Evolutionary conservation across 2,797 vertebrate genomes (phyloP).

Genomic region (Threskiornis aethiopicus): DNA sequence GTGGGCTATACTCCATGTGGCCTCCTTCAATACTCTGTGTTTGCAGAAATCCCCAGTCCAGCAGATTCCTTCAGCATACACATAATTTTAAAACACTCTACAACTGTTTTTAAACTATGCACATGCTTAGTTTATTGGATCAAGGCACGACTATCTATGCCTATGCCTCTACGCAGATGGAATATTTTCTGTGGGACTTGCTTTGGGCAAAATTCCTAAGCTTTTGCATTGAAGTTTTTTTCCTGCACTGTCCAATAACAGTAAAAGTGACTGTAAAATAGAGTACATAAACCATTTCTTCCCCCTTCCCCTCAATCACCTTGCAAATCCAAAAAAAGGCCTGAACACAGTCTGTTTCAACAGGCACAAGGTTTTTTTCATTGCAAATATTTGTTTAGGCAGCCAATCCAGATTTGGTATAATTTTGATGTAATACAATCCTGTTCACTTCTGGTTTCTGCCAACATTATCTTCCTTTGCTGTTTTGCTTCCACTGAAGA

Average conservation of each 20-base stretch:
- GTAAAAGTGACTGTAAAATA: neutral
- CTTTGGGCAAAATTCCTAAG: neutral
- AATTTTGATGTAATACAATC: neutral
- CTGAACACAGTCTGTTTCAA: neutral
- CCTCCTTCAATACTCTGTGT: neutral
- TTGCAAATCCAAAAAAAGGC: neutral
- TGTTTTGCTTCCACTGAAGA: neutral
- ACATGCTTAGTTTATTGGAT: neutral
- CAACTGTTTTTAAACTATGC: neutral
- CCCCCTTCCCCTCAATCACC: neutral
- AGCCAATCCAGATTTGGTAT: neutral
- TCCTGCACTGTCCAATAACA: neutral
- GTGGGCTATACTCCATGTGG: neutral
- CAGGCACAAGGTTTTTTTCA: neutral
- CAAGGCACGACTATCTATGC: neutral
- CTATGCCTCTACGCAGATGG: neutral
- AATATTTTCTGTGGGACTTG: neutral
- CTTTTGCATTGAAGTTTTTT: neutral
- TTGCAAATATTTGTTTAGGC: constrained; percentile 1
- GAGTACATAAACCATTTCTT: neutral
- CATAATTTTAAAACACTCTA: neutral
- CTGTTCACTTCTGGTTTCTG: neutral
- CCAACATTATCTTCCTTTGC: neutral
- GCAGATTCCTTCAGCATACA: neutral
- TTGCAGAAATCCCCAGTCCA: neutral